A percentile compares a stretch with the other conserved stretches of the same genome.
Evolutionary conservation across 2,797 vertebrate genomes (phyloP).

Genomic region (Sus cebifrons): DNA sequence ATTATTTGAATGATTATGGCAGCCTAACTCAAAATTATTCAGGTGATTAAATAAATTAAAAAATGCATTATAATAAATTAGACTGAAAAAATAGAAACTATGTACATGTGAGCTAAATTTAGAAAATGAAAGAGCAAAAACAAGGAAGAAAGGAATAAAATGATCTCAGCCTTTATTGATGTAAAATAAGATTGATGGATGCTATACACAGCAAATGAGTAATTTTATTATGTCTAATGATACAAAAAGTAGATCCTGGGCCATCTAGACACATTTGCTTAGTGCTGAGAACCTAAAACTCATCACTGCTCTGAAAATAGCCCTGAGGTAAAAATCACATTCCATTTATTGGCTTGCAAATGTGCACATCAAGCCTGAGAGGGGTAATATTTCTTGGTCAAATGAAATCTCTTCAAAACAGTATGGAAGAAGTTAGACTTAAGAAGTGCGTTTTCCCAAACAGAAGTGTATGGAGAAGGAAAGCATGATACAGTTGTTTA

Average conservation of each 20-base stretch:
- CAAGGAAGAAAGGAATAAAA: slow-evolving; percentile 51
- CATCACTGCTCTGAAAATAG: slow-evolving; percentile 54
- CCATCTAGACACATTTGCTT: slow-evolving; percentile 46
- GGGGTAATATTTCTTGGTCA: slow-evolving; percentile 50
- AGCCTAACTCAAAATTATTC: slow-evolving; percentile 52
- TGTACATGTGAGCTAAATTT: slow-evolving; percentile 41
- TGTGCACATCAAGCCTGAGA: not conserved
- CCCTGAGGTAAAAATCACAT: slow-evolving; percentile 62
- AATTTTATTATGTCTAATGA: slow-evolving; percentile 58
- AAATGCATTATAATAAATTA: slow-evolving; percentile 41
- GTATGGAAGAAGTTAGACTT: not conserved
- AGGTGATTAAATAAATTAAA: slow-evolving; percentile 58
- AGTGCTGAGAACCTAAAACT: slow-evolving; percentile 42
- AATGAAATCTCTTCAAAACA: slow-evolving; percentile 65
- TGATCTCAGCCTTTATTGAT: slow-evolving; percentile 38
- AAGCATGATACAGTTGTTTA: slow-evolving; percentile 39
- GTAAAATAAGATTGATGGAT: slow-evolving; percentile 37
- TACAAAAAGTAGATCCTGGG: not conserved
- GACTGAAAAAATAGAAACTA: not conserved
- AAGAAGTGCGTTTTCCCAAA: slow-evolving; percentile 23
- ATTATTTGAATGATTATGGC: slow-evolving; percentile 45
- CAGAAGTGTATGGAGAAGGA: not conserved
- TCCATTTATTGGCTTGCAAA: slow-evolving; percentile 55
- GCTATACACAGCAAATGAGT: not conserved
- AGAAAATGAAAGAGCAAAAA: slow-evolving; percentile 55